These are phyloP conservation scores for Dendrolimus punctatus DNA, from an alignment of 1,140 invertebrate species.

Conservation along the genomic window DNA sequence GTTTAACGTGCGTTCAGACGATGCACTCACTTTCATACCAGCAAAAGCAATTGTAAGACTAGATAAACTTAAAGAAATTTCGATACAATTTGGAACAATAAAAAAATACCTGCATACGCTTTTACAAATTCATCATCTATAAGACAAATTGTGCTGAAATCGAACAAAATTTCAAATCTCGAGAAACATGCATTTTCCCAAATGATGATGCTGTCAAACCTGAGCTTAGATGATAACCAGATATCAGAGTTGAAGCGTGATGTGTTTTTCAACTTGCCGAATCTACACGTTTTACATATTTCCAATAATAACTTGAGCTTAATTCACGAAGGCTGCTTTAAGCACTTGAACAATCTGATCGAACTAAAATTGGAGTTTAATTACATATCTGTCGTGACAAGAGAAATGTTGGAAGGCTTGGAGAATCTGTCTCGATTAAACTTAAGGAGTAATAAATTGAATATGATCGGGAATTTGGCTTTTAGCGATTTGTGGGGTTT, in stretches of 20 bases:
- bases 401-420: slow-evolving; percentile 80
- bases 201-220: slow-evolving; percentile 75
- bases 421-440: slow-evolving; percentile 78
- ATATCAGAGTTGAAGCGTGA: slow-evolving; percentile 80
- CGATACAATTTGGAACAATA: slow-evolving; percentile 81
- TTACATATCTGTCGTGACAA: slow-evolving; percentile 78
- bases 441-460: slow-evolving; percentile 78
- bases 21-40: slow-evolving; percentile 79
- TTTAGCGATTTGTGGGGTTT: slow-evolving; percentile 83
- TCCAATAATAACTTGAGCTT: slow-evolving; percentile 81
- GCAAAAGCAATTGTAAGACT: slow-evolving; percentile 77
- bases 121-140: slow-evolving; percentile 81
- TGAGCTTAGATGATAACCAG: slow-evolving; percentile 81
- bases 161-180: slow-evolving; percentile 78
- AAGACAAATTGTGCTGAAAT: slow-evolving; percentile 77
- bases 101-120: slow-evolving; percentile 76
- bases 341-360: slow-evolving; percentile 76
- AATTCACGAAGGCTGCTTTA: slow-evolving; percentile 83
- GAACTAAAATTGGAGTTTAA: slow-evolving; percentile 81
- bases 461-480: slow-evolving; percentile 80
- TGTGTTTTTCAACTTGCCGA: slow-evolving; percentile 80
- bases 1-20: slow-evolving; percentile 78
- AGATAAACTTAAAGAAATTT: slow-evolving; percentile 76
- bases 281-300: slow-evolving; percentile 76
- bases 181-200: slow-evolving; percentile 79